Conservation (phyloP, 2,888 invertebrate species). For the Acronicta aceris region DNA sequence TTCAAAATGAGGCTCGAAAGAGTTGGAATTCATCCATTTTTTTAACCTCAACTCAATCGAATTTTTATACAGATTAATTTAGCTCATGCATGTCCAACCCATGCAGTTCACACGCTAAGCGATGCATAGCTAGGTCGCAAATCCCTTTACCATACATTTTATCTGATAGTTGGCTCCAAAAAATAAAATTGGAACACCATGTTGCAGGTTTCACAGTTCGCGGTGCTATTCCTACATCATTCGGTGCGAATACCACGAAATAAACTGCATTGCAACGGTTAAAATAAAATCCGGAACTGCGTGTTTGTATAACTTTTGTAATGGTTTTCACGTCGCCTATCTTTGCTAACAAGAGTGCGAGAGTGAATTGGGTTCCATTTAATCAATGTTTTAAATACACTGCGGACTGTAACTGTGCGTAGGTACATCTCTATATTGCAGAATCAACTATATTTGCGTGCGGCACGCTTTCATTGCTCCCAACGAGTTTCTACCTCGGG, state of each 20-base stretch:
- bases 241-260: constrained; percentile 28
- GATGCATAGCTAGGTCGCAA: constrained; percentile 10
- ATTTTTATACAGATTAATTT: constrained; percentile 4
- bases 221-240: constrained; percentile 49
- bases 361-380: constrained; percentile 32
- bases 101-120: constrained; percentile 8
- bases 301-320: constrained; percentile 26
- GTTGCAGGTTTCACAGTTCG: constrained; percentile 45
- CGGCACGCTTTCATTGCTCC: too few relatives aligned
- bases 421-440: background rate
- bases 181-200: constrained; percentile 19
- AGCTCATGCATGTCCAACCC: background rate
- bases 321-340: constrained; percentile 14
- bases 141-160: constrained; percentile 23
- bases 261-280: constrained; percentile 47
- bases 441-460: background rate
- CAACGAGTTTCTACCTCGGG: too few relatives aligned
- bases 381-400: constrained; percentile 15
- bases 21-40: background rate
- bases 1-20: background rate
- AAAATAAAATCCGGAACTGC: constrained; percentile 40
- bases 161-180: constrained; percentile 11
- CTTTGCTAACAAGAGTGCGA: constrained; percentile 20
- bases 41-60: constrained; percentile 5
- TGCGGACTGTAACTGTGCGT: background rate